Percentiles rank a stretch among this genome's conserved stretches.
Evolutionary conservation across 2,113 vertebrate genomes (phyloP).

Genomic region (Panurus biarmicus): DNA sequence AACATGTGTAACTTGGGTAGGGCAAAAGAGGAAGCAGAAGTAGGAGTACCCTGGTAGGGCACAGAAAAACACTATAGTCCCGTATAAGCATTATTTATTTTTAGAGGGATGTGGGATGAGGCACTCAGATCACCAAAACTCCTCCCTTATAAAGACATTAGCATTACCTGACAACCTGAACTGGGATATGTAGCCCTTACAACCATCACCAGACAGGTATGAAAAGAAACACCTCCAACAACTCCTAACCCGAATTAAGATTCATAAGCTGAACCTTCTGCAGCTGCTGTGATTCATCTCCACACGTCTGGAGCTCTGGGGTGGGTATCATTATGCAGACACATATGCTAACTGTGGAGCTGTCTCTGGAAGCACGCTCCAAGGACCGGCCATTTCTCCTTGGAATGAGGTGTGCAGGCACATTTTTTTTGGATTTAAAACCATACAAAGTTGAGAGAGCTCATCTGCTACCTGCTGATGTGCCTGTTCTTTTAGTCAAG

Average conservation of each 20-base stretch:
- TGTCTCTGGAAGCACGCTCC: slow-evolving; percentile 4
- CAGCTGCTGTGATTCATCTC: slow-evolving; percentile 36
- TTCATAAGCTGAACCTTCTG: neutral
- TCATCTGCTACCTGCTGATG: neutral
- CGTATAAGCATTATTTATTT: neutral
- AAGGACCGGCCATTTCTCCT: neutral
- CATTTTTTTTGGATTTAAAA: neutral
- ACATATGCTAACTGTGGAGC: neutral
- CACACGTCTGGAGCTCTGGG: neutral
- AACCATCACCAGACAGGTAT: neutral
- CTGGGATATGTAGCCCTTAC: neutral
- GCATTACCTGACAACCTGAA: neutral
- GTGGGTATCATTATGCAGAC: neutral
- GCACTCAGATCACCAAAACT: neutral
- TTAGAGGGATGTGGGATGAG: neutral
- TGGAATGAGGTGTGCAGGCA: neutral
- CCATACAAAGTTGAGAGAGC: neutral
- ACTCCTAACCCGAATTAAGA: neutral
- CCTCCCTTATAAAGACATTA: neutral
- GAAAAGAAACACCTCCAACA: neutral
- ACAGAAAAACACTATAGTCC: neutral
- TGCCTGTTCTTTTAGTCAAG: neutral
- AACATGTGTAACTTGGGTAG: neutral
- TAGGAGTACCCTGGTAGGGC: neutral
- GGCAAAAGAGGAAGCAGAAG: neutral